Base-by-base conservation (phyloP, 2,113 vertebrate species). In the Channa maculata region DNA sequence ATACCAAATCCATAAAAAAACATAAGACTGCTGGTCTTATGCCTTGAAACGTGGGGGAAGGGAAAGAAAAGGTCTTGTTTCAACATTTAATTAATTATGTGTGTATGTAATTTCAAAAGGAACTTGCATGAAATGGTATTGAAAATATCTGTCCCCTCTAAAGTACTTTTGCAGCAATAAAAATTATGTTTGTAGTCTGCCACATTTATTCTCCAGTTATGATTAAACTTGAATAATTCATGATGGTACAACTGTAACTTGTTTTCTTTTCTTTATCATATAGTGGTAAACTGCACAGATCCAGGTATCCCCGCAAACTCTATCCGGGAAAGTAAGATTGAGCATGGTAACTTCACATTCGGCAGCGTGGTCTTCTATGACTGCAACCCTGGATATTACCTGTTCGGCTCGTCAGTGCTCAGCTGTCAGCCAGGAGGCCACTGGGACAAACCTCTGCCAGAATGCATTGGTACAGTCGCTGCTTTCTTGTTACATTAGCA, bases 321-420 rank as follows among this genome's bases (percentile, higher is more conserved):
- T 14, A 98, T 98, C 88, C 92, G 97, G 85, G 97, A 99, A 94
- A 99, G 98, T 85, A 99, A 99, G 94, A 99, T 98, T 0, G 98
- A 99, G 85, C 96, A 98, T 15, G 98, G 98, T 13, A 98, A 99
- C 93, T 99, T 99, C 71, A 99, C 98, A 0, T 98, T 97, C 11
- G 97, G 97, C 52, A 98, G 97, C 5, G 96, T 99, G 55, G 98
- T 99, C 64, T 99, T 98, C 87, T 99, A 97, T 64, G 96, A 98
- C 92, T 99, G 98, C 83, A 99, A 96, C 90, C 96, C 97, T n/a
- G 98, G 98, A 60, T 96, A 97, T 91, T 96, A 95, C 92, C 93
- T 99, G 82, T 99, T 99, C 75, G 98, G 98, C 34, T 98, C 98
- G 63, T 96, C 98, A 0, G 94, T 99, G 80, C 95, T 99, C 79